These are phyloP conservation scores for Amaurobius ferox DNA, from an alignment of 2,888 invertebrate genomes.

Conservation along the genomic window DNA sequence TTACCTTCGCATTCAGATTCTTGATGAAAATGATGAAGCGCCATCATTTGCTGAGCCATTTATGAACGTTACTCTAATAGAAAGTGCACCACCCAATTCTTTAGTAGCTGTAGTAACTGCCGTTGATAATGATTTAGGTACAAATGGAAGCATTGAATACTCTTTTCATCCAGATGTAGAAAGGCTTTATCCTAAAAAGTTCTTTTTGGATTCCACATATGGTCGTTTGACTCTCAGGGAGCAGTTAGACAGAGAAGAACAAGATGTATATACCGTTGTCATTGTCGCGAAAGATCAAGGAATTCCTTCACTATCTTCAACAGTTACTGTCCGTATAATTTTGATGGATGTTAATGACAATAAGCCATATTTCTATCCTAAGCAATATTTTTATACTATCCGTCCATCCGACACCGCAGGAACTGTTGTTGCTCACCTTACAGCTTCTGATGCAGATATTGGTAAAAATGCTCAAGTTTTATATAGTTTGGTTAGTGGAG, in stretches of 20 bases:
- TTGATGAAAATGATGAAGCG: slow-evolving; percentile 96
- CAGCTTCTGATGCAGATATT: slow-evolving; percentile 90
- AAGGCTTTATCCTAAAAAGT: slow-evolving; percentile 87
- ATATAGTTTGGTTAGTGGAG: slow-evolving; percentile 85
- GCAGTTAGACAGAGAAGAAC: slow-evolving; percentile 88
- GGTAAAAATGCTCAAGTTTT: slow-evolving; percentile 86
- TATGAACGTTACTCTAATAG: slow-evolving; percentile 87
- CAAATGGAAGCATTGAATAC: slow-evolving; percentile 93
- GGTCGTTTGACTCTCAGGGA: slow-evolving; percentile 89
- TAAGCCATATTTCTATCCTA: slow-evolving; percentile 92
- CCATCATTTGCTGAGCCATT: slow-evolving; percentile 85
- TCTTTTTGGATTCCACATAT: slow-evolving; percentile 85
- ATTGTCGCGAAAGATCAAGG: slow-evolving; percentile 95
- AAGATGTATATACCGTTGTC: slow-evolving; percentile 86
- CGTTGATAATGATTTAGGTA: slow-evolving; percentile 93
- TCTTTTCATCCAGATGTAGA: slow-evolving; percentile 86
- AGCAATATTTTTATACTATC: slow-evolving; percentile 88
- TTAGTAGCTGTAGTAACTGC: slow-evolving; percentile 90
- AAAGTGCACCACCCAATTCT: slow-evolving; percentile 88
- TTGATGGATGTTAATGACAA: slow-evolving; percentile 95
- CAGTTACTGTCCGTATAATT: slow-evolving; percentile 88
- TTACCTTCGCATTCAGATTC: slow-evolving; percentile 90
- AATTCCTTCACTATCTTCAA: slow-evolving; percentile 87
- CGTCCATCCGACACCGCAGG: slow-evolving; percentile 77
- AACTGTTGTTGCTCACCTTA: slow-evolving; percentile 84